Conservation (phyloP, 2,888 invertebrate species). For the Steinernema carpocapsae region DNA sequence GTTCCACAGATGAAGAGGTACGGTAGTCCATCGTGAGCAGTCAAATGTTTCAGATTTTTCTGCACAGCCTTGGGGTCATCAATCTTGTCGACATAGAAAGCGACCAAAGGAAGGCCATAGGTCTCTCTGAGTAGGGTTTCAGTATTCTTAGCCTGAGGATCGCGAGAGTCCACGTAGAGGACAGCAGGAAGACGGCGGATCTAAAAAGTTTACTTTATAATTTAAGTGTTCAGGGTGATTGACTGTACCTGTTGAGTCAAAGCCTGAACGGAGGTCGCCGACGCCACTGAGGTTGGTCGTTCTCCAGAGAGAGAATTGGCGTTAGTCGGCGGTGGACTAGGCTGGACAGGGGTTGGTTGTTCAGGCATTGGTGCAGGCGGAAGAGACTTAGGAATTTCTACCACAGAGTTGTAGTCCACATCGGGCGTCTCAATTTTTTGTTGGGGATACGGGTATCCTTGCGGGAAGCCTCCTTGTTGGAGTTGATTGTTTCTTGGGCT, state of each 20-base stretch:
- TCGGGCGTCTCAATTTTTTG: slow-evolving; percentile 22
- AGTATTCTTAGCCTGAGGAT: slow-evolving; percentile 39
- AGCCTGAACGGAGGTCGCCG: slow-evolving; percentile 60
- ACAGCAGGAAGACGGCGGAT: slow-evolving; percentile 67
- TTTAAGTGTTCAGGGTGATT: not conserved
- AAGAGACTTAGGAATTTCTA: not conserved
- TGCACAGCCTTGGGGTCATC: slow-evolving; percentile 60
- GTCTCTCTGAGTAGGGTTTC: slow-evolving; percentile 60
- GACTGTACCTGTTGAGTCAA: slow-evolving; percentile 61
- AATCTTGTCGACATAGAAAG: slow-evolving; percentile 68
- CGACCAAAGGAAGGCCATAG: slow-evolving; percentile 65
- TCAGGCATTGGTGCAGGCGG: not conserved
- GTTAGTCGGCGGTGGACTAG: slow-evolving; percentile 32
- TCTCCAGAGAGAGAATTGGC: slow-evolving; percentile 24
- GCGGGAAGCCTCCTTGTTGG: not conserved
- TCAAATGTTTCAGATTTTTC: slow-evolving; percentile 63
- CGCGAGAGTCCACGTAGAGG: slow-evolving; percentile 62
- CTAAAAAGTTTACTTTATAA: too few relatives aligned
- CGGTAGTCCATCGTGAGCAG: slow-evolving; percentile 65
- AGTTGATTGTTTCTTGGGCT: not conserved
- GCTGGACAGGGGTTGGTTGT: slow-evolving; percentile 34
- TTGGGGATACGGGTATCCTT: slow-evolving; percentile 12
- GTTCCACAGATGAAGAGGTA: slow-evolving; percentile 68
- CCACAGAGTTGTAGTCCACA: slow-evolving; percentile 12
- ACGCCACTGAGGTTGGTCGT: slow-evolving; percentile 32